A percentile compares a stretch with the other conserved stretches of the same genome.
phyloP scores from a whole-genome alignment of 1,140 invertebrate species.

The Drosophila equinoxialis region DNA sequence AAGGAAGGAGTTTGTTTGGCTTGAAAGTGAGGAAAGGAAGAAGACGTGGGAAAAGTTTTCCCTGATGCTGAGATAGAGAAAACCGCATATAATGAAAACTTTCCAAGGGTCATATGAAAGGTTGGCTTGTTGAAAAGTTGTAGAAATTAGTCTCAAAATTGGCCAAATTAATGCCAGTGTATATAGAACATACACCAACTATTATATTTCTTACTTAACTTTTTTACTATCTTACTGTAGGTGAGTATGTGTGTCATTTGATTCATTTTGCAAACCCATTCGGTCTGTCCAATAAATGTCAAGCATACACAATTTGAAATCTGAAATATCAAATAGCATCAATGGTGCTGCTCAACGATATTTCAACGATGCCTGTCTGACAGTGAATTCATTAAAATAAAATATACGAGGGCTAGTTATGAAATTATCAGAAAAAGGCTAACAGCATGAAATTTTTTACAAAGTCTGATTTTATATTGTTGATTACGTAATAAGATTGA shows the following conservation, averaged over 20 bases:
- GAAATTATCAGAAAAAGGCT: no score
- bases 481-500: no score
- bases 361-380: slow-evolving; percentile 45
- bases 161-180: neutral
- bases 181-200: no score
- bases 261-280: slow-evolving; percentile 1
- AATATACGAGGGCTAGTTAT: neutral
- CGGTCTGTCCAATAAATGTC: slow-evolving; percentile 70
- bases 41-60: slow-evolving; percentile 17
- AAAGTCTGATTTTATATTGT: no score
- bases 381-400: slow-evolving; percentile 58
- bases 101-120: slow-evolving; percentile 8
- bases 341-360: slow-evolving; percentile 33
- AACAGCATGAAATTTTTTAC: no score
- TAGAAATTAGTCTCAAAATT: slow-evolving; percentile 1
- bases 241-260: neutral
- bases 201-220: neutral
- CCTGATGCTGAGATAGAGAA: slow-evolving; percentile 10
- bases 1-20: neutral
- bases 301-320: slow-evolving; percentile 55
- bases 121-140: neutral
- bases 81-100: slow-evolving; percentile 13
- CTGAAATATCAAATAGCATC: slow-evolving; percentile 46
- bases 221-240: neutral
- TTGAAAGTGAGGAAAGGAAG: neutral